Evolutionary conservation across 2,888 invertebrate genomes (phyloP).

Genomic region (Phengaris alcon): DNA sequence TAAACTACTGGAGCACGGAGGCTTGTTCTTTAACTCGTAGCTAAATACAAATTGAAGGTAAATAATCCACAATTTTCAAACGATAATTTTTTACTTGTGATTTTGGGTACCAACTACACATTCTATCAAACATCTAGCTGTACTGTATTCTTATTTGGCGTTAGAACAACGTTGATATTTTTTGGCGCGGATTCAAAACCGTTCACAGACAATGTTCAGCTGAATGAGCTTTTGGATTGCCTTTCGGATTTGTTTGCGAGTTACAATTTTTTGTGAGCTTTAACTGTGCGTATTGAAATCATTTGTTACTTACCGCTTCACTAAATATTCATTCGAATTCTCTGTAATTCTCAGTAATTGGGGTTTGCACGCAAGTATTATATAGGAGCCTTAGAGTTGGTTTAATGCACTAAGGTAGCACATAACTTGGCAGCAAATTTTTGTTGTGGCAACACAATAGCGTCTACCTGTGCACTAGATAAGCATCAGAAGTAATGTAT

Average conservation of each 20-base stretch:
- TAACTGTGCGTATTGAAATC: neutral
- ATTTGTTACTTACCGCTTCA: neutral
- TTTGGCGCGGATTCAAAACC: conserved; percentile 8
- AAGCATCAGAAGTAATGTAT: neutral
- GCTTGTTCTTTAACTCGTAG: no score
- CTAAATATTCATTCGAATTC: neutral
- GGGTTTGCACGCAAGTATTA: neutral
- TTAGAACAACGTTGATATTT: conserved; percentile 2
- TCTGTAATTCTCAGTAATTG: neutral
- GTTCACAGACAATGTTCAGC: conserved; percentile 4
- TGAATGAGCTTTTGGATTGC: neutral
- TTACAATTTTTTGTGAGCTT: neutral
- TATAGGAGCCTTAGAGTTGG: neutral
- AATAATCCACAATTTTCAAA: no score
- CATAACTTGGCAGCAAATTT: neutral
- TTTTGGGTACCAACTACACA: no score
- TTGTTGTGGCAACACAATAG: neutral
- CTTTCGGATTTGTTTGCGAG: conserved; percentile 6
- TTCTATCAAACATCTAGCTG: neutral
- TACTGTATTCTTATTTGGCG: conserved; percentile 8
- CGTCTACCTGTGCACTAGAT: neutral
- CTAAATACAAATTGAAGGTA: no score
- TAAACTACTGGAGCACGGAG: no score
- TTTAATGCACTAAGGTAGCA: no score
- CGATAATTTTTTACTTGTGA: no score